These are phyloP conservation scores for Andricus grossulariae DNA, from an alignment of 1,140 invertebrate species.

Conservation along the genomic window DNA sequence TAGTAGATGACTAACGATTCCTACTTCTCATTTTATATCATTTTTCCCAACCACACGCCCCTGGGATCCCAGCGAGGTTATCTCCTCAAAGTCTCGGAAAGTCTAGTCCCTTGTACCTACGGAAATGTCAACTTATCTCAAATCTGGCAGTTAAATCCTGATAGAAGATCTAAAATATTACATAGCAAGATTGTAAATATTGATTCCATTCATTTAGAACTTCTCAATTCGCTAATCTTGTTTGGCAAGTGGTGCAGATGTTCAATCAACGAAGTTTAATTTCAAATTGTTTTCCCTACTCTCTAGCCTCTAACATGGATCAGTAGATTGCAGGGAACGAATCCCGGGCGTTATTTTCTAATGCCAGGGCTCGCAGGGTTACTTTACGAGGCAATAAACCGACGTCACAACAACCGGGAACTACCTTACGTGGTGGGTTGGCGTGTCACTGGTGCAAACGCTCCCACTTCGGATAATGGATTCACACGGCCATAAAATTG, in stretches of 20 bases:
- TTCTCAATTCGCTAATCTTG: not conserved
- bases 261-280: not conserved
- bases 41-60: not conserved
- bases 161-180: conserved; percentile 3
- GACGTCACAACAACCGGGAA: conserved; percentile 66
- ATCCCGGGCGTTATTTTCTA: conserved; percentile 67
- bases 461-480: conserved; percentile 73
- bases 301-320: not conserved
- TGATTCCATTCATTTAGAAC: not conserved
- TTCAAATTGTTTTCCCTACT: not conserved
- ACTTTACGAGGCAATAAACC: conserved; percentile 74
- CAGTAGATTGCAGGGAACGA: conserved; percentile 45
- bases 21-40: not conserved
- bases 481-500: conserved; percentile 72
- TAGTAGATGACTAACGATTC: conserved; percentile 1
- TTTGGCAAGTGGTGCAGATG: not conserved
- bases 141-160: not conserved
- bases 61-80: not conserved
- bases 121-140: conserved; percentile 21
- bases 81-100: not conserved
- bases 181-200: not conserved
- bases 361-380: conserved; percentile 61
- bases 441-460: conserved; percentile 62
- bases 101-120: not conserved
- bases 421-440: conserved; percentile 53